Percentiles rank a stretch among this genome's conserved stretches.
phyloP scores from a whole-genome alignment of 2,113 vertebrate genomes.

The Diphyllodes magnificus region DNA sequence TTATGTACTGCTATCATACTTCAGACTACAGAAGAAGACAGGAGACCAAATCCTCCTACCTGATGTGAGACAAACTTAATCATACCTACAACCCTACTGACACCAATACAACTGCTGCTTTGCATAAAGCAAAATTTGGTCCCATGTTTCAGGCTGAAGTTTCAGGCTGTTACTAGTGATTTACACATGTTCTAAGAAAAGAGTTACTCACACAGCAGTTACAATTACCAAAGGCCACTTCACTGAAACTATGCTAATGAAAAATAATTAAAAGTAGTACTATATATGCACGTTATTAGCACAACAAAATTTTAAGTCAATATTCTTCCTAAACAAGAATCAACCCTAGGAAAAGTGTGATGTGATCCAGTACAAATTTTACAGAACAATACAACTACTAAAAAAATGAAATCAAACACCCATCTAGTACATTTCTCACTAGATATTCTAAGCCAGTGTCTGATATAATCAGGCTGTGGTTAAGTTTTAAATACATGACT shows the following conservation, averaged over 20 bases:
- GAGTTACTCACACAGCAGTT: background rate
- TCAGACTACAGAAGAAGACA: background rate
- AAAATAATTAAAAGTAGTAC: background rate
- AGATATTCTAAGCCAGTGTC: background rate
- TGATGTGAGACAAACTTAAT: conserved; percentile 25
- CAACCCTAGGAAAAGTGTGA: background rate
- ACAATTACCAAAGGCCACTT: background rate
- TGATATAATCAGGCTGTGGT: background rate
- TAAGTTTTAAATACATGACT: conserved; percentile 1
- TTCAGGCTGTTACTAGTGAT: background rate
- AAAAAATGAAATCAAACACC: background rate
- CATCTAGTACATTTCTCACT: background rate
- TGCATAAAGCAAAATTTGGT: conserved; percentile 3
- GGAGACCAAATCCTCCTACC: conserved; percentile 9
- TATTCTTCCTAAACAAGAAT: background rate
- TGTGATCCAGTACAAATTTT: background rate
- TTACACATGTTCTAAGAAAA: background rate
- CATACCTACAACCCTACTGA: background rate
- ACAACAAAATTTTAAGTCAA: background rate
- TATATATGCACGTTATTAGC: background rate
- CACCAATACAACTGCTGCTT: background rate
- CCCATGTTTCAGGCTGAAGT: background rate
- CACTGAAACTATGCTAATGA: background rate
- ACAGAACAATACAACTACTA: background rate
- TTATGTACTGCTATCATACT: background rate